Percentiles rank a stretch among this genome's conserved stretches.
Evolutionary conservation across 2,113 vertebrate species (phyloP).

Genomic region (Jaculus jaculus): DNA sequence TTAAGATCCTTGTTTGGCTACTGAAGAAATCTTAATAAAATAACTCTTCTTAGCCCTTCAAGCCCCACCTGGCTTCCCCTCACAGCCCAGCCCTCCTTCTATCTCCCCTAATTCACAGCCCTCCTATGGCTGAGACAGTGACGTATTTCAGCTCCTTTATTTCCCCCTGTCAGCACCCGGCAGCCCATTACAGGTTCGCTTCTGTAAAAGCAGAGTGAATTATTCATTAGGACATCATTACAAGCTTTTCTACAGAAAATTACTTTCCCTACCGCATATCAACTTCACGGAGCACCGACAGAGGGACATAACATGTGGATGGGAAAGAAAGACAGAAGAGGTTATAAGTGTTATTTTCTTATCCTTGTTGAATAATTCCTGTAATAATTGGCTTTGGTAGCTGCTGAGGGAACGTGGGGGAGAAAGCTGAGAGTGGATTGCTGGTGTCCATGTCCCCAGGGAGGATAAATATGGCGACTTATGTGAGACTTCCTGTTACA

Average conservation of each 20-base stretch:
- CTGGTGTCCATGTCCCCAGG: rapidly evolving
- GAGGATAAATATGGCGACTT: background rate
- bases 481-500: rapidly evolving
- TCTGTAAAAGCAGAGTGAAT: slow-evolving; percentile 84
- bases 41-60: background rate
- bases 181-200: slow-evolving; percentile 73
- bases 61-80: background rate
- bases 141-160: slow-evolving; percentile 69
- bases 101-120: background rate
- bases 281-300: slow-evolving; percentile 67
- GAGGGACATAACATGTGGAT: background rate
- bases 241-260: slow-evolving; percentile 83
- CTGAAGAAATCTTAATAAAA: background rate
- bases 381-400: slow-evolving; percentile 19
- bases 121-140: background rate
- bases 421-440: background rate
- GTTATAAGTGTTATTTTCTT: background rate
- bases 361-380: slow-evolving; percentile 51
- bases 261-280: slow-evolving; percentile 81
- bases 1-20: background rate
- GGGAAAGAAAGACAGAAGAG: background rate
- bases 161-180: slow-evolving; percentile 71
- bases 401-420: background rate
- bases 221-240: slow-evolving; percentile 87
- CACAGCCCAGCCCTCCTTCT: background rate